Base-by-base conservation (phyloP, 2,113 vertebrate genomes). In the Chloebia gouldiae region DNA sequence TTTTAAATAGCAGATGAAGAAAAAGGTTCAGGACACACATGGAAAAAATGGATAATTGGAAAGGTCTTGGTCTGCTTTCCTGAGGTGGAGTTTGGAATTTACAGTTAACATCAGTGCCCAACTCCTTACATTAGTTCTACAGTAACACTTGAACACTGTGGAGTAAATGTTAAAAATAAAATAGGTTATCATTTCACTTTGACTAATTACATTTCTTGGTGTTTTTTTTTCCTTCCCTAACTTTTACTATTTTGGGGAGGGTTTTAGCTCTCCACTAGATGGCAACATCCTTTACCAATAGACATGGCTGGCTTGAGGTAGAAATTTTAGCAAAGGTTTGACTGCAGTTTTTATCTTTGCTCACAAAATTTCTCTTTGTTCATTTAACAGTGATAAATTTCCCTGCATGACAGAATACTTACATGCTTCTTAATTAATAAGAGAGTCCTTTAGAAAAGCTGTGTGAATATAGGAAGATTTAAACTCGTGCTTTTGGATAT, bases 261-360 rank as follows among this genome's bases (percentile, higher is more conserved):
- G 12, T 40, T 51, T 60, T 35, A 59, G 39, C 33, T 92, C 54
- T 70, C 95, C 97, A 17, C 88, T 70, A 94, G 97, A 19, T 95
- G 97, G 96, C 96, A 88, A 7, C 44, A 93, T 21, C 16, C 59
- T 37, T 57, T 22, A 17, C 30, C 24, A 20, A 42, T 60, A 66
- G 27, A 16, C 5, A 4, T 1, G 9, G 53, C 44, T 60, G 47
- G 8, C 23, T 88, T 16, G 8, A 61, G 14, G 24, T 10, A 27
- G 33, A 47, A 17, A 25, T 42, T 77, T 7, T 53, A 68, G 66
- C 18, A 3, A 30, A n/a, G 19, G 12, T 53, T 60, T 4, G 3
- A 7, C 44, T 63, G 20, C 0, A 0, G 14, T 49, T 50, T 86
- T 79, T 35, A 87, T 61, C 49, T 85, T 92, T 85, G 56, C 47